These are phyloP conservation scores for Euclidia mi DNA, from an alignment of 2,888 invertebrate species.

Conservation along the genomic window DNA sequence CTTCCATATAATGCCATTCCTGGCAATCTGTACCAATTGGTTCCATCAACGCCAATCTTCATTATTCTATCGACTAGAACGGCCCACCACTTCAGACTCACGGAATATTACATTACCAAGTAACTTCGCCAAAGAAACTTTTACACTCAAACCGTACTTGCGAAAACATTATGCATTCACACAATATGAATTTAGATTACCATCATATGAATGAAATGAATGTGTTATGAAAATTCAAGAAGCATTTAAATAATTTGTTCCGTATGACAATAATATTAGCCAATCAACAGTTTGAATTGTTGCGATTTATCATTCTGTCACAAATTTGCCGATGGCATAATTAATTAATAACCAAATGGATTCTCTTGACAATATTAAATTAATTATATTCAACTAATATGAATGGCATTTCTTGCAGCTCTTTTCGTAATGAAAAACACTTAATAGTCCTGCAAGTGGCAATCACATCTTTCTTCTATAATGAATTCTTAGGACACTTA, in stretches of 20 bases:
- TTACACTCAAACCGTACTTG: too few relatives aligned
- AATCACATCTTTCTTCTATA: conserved; percentile 42
- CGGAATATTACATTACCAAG: conserved; percentile 24
- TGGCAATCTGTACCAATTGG: conserved; percentile 49
- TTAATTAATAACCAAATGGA: conserved; percentile 4
- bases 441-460: conserved; percentile 26
- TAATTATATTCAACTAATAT: conserved; percentile 7
- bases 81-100: conserved; percentile 18
- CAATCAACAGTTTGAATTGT: conserved; percentile 1
- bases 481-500: conserved; percentile 47
- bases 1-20: conserved; percentile 22
- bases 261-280: background rate
- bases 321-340: conserved; percentile 4
- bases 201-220: too few relatives aligned
- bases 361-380: conserved; percentile 6
- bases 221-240: background rate
- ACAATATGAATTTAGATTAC: too few relatives aligned
- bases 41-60: conserved; percentile 47
- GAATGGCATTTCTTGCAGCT: background rate
- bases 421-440: conserved; percentile 20
- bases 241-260: background rate
- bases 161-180: too few relatives aligned
- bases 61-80: conserved; percentile 28
- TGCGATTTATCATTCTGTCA: background rate
- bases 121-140: too few relatives aligned